Evolutionary conservation across 2,113 vertebrate genomes (phyloP).

Genomic region (Willisornis vidua): DNA sequence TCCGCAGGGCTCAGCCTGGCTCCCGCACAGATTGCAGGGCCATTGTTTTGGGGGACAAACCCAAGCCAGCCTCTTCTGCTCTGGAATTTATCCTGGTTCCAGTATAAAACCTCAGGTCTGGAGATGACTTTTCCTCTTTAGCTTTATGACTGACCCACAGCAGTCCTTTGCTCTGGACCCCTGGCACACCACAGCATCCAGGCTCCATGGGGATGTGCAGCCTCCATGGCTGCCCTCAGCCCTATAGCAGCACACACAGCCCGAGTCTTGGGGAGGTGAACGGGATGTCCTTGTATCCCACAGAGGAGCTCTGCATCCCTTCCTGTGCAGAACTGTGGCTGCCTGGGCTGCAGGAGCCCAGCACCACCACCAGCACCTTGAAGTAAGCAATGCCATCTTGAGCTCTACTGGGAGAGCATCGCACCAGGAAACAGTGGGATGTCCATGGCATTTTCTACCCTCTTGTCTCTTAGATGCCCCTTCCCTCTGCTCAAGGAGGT

Average conservation of each 20-base stretch:
- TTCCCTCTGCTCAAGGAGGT: background rate
- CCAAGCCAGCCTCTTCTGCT: background rate
- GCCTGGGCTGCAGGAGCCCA: background rate
- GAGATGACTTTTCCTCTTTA: background rate
- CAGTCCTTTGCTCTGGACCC: background rate
- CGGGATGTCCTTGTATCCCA: background rate
- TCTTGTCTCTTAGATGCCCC: background rate
- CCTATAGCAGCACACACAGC: background rate
- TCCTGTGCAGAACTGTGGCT: fast-evolving
- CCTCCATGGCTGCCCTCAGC: background rate
- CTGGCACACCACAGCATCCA: fast-evolving
- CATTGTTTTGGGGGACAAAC: background rate
- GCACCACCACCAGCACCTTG: background rate
- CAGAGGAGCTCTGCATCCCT: background rate
- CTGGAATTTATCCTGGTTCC: background rate
- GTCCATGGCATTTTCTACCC: background rate
- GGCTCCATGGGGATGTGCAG: background rate
- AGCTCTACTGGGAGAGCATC: background rate
- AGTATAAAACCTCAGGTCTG: background rate
- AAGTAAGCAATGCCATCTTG: background rate
- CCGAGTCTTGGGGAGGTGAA: fast-evolving
- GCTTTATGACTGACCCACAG: background rate
- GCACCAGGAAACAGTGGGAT: background rate
- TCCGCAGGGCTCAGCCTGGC: background rate
- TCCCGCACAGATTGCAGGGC: background rate